Percentiles rank a stretch among this genome's conserved stretches.
Conservation (phyloP, 2,113 vertebrate genomes). For the Poeciliopsis occidentalis region DNA sequence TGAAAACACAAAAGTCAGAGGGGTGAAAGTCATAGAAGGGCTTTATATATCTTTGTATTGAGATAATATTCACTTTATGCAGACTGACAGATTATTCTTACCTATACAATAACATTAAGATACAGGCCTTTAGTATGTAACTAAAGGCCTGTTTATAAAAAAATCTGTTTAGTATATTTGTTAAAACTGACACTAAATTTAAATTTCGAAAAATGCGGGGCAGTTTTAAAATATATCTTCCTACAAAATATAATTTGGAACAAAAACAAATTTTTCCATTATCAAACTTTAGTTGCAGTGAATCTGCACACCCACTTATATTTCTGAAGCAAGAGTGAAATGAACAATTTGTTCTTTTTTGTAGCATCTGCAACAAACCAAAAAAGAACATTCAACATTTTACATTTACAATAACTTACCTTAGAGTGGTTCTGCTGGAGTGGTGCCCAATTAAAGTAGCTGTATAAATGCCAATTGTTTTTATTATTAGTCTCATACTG, state of each 20-base stretch:
- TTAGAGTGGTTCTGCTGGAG: conserved; percentile 35
- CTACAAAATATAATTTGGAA: background rate
- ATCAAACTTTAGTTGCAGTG: background rate
- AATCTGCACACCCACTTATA: background rate
- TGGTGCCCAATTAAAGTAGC: conserved; percentile 35
- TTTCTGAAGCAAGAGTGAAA: background rate
- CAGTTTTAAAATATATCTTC: background rate
- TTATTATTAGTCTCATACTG: conserved; percentile 27
- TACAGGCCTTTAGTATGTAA: background rate
- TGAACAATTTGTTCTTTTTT: conserved; percentile 2
- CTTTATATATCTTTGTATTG: background rate
- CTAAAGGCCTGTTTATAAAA: no score
- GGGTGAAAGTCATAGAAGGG: conserved; percentile 53
- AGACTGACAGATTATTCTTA: background rate
- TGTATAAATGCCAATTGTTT: conserved; percentile 37
- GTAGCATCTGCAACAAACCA: background rate
- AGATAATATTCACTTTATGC: background rate
- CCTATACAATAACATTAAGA: background rate
- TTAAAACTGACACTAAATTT: no score
- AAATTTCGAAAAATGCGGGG: background rate
- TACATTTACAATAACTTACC: conserved; percentile 48
- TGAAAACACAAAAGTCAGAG: conserved; percentile 66
- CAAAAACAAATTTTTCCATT: background rate
- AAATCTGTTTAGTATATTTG: no score
- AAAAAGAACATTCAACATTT: conserved; percentile 18